Evolutionary conservation across 2,888 invertebrate species (phyloP), one percentile per base, ranked within the genome.

Genomic region (Frankliniella fusca): DNA sequence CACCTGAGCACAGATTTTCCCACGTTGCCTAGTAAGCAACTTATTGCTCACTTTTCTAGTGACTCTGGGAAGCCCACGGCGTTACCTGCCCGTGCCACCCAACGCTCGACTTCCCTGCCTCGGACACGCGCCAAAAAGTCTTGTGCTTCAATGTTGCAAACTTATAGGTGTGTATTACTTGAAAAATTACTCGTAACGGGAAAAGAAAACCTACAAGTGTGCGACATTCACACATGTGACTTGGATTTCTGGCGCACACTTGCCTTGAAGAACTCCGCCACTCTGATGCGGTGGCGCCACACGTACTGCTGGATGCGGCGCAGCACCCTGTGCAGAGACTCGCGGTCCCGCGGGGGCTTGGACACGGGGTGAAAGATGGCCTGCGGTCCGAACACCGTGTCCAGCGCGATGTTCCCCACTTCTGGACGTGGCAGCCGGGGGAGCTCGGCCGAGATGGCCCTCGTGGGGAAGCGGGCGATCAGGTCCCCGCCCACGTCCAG

Each of bases 181-280:
- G 38, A 5, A 38, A 38, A 38, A 38, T 38, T 38, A 38, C 38
- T 38, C 38, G 38, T 38, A n/a, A n/a, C n/a, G n/a, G n/a, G n/a
- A n/a, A n/a, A n/a, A n/a, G n/a, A n/a, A n/a, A n/a, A n/a, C n/a
- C n/a, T n/a, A 3, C 5, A 38, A 38, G 38, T 38, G 38, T 38
- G 38, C 38, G 38, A 38, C 38, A 38, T 38, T 38, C 38, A 38
- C 38, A 38, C 38, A 38, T n/a, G n/a, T n/a, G n/a, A n/a, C 38
- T 38, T 38, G 38, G 38, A 38, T 2, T 3, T 5, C 38, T 38
- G 38, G 38, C 5, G 38, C 38, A 5, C 38, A 38, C 38, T 23
- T 85, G 93, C 93, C 88, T 92, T 91, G 83, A 95, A 92, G 86
- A 93, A 94, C 86, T 93, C 92, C 0, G 90, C 90, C 50, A 93